A percentile compares a stretch with the other conserved stretches of the same genome.
phyloP scores from a whole-genome alignment of 2,113 vertebrate species.

The Geococcyx californianus region DNA sequence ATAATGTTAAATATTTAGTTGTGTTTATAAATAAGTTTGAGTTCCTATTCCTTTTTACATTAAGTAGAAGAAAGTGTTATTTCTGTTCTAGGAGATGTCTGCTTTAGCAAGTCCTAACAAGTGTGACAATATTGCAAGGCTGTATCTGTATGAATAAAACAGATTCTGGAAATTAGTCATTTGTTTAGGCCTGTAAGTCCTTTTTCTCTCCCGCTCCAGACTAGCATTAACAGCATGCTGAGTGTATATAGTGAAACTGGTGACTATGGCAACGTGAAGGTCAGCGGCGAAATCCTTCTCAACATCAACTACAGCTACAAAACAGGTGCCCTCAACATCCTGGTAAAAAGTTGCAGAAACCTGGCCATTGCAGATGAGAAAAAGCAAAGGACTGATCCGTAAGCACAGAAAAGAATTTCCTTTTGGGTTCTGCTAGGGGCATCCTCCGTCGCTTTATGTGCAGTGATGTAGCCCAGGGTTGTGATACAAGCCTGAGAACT shows the following conservation, averaged over 20 bases:
- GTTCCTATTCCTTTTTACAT: neutral
- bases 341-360: constrained; percentile 92
- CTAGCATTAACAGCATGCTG: constrained; percentile 94
- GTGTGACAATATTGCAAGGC: neutral
- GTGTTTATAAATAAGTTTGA: neutral
- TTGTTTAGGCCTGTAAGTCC: neutral
- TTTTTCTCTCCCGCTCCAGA: constrained; percentile 74
- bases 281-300: constrained; percentile 94
- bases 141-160: neutral
- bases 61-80: neutral
- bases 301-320: constrained; percentile 94
- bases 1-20: neutral
- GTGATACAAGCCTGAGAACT: neutral
- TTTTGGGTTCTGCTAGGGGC: neutral
- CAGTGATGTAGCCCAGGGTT: fast-evolving
- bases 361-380: constrained; percentile 92
- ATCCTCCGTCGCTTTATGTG: fast-evolving
- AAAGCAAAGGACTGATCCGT: constrained; percentile 93
- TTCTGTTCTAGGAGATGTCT: neutral
- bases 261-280: constrained; percentile 91
- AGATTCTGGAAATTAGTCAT: neutral
- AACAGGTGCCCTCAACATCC: constrained; percentile 91
- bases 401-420: constrained; percentile 62
- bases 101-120: neutral
- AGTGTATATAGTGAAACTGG: constrained; percentile 97